Base-by-base conservation (phyloP, 2,888 invertebrate genomes). In the Epinotia nisella region DNA sequence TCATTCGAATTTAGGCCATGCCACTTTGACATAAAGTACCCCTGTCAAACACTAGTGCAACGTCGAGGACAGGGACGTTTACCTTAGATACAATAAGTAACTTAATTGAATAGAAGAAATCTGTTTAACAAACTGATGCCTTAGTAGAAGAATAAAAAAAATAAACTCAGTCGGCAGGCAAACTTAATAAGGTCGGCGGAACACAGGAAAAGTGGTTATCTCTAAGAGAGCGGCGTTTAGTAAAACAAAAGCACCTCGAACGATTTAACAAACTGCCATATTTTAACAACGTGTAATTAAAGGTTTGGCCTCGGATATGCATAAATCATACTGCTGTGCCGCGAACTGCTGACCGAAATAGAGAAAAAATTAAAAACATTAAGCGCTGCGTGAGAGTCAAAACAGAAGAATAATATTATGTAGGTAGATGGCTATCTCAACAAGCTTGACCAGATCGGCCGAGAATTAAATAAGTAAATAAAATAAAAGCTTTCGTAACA, bases 271-370 rank as follows among this genome's bases (percentile, higher is more conserved):
- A 93, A 93, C 93, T 93, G 93, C 92, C 93, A 93, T 93, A 93
- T 93, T 92, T 93, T 93, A 93, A 93, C 93, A 93, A 93, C 93
- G 86, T 92, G 90, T 93, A 93, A 93, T 93, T 93, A 93, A 93
- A 93, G 93, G 93, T 92, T 92, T 90, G 91, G 91, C 88, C 86
- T 91, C 89, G 91, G 86, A 92, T 92, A 92, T 93, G 93, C 93
- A 93, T 93, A 93, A 93, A 93, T 93, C 93, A 93, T 91, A 86
- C 87, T 56, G 55, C 87, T 89, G 90, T 88, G 92, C 92, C 84
- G 92, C 92, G 87, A 93, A 92, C 93, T 91, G 89, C 90, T 89
- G 91, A 87, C 92, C 92, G 91, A 93, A 93, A 93, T 93, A 93
- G 93, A 93, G 91, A 93, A 93, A 93, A 93, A 93, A 93, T 89